Conservation (phyloP, 2,797 vertebrate genomes). For the Novumbra hubbsi region DNA sequence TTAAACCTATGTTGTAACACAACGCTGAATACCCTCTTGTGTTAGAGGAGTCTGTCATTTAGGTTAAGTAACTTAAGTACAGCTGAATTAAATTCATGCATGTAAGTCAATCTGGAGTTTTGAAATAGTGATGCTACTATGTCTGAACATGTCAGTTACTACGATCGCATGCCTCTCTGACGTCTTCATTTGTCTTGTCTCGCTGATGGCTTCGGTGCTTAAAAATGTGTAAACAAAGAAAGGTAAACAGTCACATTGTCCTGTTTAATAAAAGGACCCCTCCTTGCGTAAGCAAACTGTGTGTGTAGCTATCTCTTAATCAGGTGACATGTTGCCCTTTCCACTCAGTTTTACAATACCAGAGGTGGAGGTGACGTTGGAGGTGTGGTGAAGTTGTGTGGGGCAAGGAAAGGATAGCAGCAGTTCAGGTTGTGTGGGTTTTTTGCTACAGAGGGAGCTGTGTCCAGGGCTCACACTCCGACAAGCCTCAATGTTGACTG, state of each 20-base stretch:
- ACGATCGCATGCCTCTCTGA: constrained; percentile 60
- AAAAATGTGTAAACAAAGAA: constrained; percentile 73
- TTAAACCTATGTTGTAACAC: constrained; percentile 56
- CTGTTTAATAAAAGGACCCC: constrained; percentile 68
- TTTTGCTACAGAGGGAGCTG: constrained; percentile 71
- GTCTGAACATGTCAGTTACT: constrained; percentile 68
- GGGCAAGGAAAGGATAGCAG: constrained; percentile 20
- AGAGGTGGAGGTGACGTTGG: constrained; percentile 31
- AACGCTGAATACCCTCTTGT: constrained; percentile 70
- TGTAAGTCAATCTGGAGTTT: constrained; percentile 60
- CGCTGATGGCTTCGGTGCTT: constrained; percentile 68
- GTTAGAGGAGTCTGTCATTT: constrained; percentile 65
- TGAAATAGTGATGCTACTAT: constrained; percentile 53
- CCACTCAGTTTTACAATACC: constrained; percentile 35
- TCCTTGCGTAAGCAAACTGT: constrained; percentile 72
- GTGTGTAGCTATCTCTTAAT: constrained; percentile 71
- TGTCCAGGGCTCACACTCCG: constrained; percentile 61
- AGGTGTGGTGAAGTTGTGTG: background rate
- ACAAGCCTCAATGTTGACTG: constrained; percentile 64
- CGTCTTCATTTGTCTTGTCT: constrained; percentile 45
- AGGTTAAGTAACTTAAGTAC: constrained; percentile 57
- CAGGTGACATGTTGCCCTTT: constrained; percentile 47
- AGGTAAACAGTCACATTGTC: constrained; percentile 78
- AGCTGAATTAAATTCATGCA: constrained; percentile 65
- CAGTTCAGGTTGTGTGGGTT: constrained; percentile 63